Evolutionary conservation across 2,888 invertebrate genomes (phyloP).

Genomic region (Pseudococcus jackbeardsleyi): DNA sequence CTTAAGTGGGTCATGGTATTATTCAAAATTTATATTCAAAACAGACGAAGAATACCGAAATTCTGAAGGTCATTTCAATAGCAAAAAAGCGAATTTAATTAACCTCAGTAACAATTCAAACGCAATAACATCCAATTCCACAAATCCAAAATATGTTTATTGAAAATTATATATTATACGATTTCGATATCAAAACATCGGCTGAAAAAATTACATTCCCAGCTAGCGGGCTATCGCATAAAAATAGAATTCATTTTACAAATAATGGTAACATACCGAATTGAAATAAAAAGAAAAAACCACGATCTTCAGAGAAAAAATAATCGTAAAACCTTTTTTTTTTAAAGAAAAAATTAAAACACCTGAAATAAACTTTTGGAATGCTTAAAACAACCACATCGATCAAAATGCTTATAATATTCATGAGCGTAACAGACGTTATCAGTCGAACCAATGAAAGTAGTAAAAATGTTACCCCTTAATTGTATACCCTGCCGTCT

Average conservation of each 20-base stretch:
- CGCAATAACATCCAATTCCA: neutral
- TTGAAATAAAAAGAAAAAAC: slow-evolving; percentile 11
- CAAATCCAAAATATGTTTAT: slow-evolving; percentile 1
- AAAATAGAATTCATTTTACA: slow-evolving; percentile 7
- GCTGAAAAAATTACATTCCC: neutral
- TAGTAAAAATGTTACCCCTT: neutral
- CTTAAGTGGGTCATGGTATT: too few species aligned
- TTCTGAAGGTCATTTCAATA: neutral
- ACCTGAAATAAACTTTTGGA: slow-evolving; percentile 7
- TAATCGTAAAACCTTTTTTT: neutral
- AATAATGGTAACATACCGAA: slow-evolving; percentile 43
- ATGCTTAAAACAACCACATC: slow-evolving; percentile 42
- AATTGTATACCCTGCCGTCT: neutral
- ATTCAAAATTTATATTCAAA: too few species aligned
- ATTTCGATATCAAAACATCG: slow-evolving; percentile 12
- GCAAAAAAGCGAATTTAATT: neutral
- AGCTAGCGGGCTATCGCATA: neutral
- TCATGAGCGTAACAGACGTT: slow-evolving; percentile 6
- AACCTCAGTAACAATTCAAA: neutral
- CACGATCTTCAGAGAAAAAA: neutral
- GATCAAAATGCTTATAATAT: slow-evolving; percentile 25
- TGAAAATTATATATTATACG: neutral
- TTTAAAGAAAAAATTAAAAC: slow-evolving; percentile 1
- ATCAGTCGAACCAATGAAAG: slow-evolving; percentile 24
- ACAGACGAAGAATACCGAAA: neutral